Conservation (phyloP, 2,113 vertebrate genomes). For the Acanthisitta chloris region DNA sequence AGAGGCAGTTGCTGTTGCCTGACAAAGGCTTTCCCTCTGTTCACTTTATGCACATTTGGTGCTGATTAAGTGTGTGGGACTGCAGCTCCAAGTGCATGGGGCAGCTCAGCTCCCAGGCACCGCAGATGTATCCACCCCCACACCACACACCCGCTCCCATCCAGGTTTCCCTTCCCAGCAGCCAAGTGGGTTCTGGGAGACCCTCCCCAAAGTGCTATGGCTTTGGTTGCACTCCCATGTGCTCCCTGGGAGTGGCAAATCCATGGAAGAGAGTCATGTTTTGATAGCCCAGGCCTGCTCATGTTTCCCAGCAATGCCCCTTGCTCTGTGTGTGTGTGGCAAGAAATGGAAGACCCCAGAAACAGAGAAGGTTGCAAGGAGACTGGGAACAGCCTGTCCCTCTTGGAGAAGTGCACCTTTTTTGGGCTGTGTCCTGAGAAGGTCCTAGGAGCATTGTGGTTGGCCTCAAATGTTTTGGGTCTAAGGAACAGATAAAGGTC, state of each 20-base stretch:
- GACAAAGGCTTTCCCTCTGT: slow-evolving; percentile 1
- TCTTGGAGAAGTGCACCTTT: neutral
- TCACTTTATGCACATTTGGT: slow-evolving; percentile 28
- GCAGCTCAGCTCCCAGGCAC: neutral
- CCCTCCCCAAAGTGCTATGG: neutral
- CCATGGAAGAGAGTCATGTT: accelerated
- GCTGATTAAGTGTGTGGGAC: neutral
- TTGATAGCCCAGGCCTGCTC: neutral
- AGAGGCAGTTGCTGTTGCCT: neutral
- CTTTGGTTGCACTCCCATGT: accelerated
- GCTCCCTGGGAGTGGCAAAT: neutral
- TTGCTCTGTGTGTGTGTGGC: neutral
- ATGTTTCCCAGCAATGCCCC: neutral
- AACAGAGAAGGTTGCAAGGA: neutral
- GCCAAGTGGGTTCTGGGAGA: neutral
- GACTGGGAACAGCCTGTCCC: neutral
- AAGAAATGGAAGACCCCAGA: neutral
- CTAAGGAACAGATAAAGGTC: neutral
- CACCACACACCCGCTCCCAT: neutral
- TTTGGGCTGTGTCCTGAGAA: neutral
- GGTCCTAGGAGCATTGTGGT: neutral
- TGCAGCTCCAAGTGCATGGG: neutral
- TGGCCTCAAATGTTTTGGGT: neutral
- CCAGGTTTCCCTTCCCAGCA: neutral
- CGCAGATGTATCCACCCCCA: neutral